Percentiles rank a stretch among this genome's conserved stretches.
Conservation (phyloP, 2,797 vertebrate genomes). For the Pteronotus mesoamericanus region DNA sequence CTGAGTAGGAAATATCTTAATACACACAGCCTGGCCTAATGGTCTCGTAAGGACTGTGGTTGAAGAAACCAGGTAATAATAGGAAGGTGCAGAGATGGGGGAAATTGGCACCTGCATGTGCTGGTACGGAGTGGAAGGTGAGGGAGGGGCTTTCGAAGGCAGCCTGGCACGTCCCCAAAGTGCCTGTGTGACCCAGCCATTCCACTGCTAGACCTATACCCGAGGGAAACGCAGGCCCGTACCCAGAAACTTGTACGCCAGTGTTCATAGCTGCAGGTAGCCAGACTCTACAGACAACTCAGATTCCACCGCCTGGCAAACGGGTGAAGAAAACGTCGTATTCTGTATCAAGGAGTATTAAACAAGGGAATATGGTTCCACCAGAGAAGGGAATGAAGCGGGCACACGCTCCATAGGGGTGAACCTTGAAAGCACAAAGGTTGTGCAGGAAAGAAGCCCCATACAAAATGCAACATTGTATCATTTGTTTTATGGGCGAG, state of each 20-base stretch:
- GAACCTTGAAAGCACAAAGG: not conserved
- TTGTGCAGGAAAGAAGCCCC: not conserved
- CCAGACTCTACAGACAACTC: not conserved
- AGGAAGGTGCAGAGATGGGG: no score
- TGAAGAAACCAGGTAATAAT: no score
- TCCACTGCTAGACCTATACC: not conserved
- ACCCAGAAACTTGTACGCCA: not conserved
- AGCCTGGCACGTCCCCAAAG: not conserved
- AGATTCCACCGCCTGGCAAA: rapidly evolving
- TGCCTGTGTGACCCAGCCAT: rapidly evolving
- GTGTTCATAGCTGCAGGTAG: not conserved
- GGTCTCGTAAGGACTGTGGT: no score
- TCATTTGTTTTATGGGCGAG: not conserved
- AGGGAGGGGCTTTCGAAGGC: not conserved
- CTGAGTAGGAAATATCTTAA: no score
- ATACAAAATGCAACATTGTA: not conserved
- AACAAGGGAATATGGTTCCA: rapidly evolving
- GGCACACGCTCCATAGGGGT: rapidly evolving
- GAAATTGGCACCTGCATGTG: rapidly evolving
- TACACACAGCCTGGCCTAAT: no score
- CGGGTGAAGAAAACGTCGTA: not conserved
- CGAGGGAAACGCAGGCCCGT: no score
- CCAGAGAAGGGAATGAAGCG: not conserved
- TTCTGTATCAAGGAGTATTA: no score
- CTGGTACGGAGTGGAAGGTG: rapidly evolving